phyloP scores from a whole-genome alignment of 1,140 invertebrate species.

The Harpegnathos saltator region DNA sequence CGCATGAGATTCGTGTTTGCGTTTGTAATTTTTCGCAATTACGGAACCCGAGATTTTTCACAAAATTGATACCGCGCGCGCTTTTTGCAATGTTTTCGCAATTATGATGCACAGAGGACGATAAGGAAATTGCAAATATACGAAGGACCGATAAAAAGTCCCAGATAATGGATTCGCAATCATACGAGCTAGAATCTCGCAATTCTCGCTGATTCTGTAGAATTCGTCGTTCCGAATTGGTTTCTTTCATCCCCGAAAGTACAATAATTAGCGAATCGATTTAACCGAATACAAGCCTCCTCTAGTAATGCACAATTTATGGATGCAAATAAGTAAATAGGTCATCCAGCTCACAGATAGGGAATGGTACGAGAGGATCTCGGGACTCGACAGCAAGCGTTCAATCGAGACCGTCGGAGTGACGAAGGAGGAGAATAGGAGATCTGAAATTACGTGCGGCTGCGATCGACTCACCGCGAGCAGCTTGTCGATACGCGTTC shows the following conservation, averaged over 20 bases:
- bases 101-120: not conserved
- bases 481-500: conserved; percentile 64
- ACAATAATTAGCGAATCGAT: not conserved
- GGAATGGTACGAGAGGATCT: not conserved
- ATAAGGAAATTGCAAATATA: not conserved
- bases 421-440: conserved; percentile 60
- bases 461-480: conserved; percentile 62
- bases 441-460: conserved; percentile 63
- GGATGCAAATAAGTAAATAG: not conserved
- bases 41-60: not conserved
- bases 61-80: conserved; percentile 16
- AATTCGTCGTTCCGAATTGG: no score
- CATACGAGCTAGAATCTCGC: not conserved
- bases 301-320: conserved; percentile 10
- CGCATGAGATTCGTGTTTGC: conserved; percentile 24
- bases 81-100: conserved; percentile 2
- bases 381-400: conserved; percentile 20
- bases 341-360: not conserved
- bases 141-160: not conserved
- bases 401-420: conserved; percentile 32
- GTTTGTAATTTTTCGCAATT: conserved; percentile 61
- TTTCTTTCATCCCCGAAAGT: no score
- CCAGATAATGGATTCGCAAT: not conserved
- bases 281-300: not conserved
- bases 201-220: not conserved